Evolutionary conservation across 2,797 vertebrate species (phyloP).

Genomic region (Gila robusta): DNA sequence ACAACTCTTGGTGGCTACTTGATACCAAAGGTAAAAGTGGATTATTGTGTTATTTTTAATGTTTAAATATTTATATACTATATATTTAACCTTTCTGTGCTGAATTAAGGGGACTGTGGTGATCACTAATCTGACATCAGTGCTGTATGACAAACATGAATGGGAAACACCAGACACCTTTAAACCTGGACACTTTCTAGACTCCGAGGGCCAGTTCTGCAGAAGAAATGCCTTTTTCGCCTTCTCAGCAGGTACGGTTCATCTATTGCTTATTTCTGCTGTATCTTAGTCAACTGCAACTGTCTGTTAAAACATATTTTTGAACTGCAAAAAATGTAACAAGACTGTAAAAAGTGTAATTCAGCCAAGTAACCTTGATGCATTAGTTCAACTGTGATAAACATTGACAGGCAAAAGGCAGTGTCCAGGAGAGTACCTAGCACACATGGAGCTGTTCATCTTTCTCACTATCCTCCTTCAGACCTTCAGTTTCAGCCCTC

Average conservation of each 20-base stretch:
- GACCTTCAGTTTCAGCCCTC: constrained; percentile 59
- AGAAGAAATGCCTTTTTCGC: constrained; percentile 76
- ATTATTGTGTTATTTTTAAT: not conserved
- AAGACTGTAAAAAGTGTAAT: not conserved
- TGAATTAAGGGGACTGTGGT: constrained; percentile 55
- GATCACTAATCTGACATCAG: constrained; percentile 66
- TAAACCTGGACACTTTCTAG: constrained; percentile 80
- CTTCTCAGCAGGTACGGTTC: constrained; percentile 75
- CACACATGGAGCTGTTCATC: constrained; percentile 67
- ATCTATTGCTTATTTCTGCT: not conserved
- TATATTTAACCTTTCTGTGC: not conserved
- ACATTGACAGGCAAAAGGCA: constrained; percentile 58
- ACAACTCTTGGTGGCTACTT: constrained; percentile 73
- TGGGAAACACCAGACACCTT: constrained; percentile 78
- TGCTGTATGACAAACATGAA: constrained; percentile 73
- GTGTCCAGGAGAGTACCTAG: constrained; percentile 65
- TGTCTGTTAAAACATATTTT: not conserved
- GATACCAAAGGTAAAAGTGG: constrained; percentile 83
- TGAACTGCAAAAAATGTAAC: no score
- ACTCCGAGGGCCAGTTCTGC: constrained; percentile 75
- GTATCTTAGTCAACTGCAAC: not conserved
- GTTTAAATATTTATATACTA: not conserved
- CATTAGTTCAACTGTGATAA: not conserved
- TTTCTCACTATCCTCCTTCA: constrained; percentile 66
- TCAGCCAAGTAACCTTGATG: not conserved